These are phyloP conservation scores for Myiagra hebetior DNA, from an alignment of 2,113 vertebrate species.

Conservation along the genomic window DNA sequence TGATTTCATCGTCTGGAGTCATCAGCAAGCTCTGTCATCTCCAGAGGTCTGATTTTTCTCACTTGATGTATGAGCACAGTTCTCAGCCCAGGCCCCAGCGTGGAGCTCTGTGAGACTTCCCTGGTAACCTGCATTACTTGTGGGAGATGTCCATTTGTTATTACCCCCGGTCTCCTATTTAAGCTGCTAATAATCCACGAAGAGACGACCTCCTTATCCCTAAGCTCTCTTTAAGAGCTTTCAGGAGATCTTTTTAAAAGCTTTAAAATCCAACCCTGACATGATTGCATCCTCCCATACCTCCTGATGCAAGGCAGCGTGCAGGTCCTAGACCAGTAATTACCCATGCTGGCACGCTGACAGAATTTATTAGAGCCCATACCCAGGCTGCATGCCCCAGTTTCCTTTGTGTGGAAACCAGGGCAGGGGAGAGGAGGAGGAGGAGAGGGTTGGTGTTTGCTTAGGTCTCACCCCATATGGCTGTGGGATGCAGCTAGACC, in stretches of 20 bases:
- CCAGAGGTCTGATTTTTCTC: background rate
- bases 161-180: background rate
- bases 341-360: background rate
- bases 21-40: background rate
- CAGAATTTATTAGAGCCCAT: background rate
- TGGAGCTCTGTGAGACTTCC: background rate
- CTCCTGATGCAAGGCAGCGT: background rate
- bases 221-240: slow-evolving; percentile 1
- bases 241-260: slow-evolving; percentile 25
- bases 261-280: background rate
- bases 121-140: background rate
- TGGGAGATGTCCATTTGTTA: background rate
- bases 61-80: background rate
- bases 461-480: slow-evolving; percentile 38
- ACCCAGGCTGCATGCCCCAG: background rate
- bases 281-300: background rate
- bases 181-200: background rate
- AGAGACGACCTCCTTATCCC: background rate
- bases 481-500: slow-evolving; percentile 49
- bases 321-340: background rate
- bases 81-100: background rate
- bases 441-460: background rate
- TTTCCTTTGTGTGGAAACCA: slow-evolving; percentile 46
- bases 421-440: slow-evolving; percentile 24
- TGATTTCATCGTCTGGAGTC: background rate